phyloP scores from a whole-genome alignment of 2,113 vertebrate species.

The Leucopsar rothschildi region DNA sequence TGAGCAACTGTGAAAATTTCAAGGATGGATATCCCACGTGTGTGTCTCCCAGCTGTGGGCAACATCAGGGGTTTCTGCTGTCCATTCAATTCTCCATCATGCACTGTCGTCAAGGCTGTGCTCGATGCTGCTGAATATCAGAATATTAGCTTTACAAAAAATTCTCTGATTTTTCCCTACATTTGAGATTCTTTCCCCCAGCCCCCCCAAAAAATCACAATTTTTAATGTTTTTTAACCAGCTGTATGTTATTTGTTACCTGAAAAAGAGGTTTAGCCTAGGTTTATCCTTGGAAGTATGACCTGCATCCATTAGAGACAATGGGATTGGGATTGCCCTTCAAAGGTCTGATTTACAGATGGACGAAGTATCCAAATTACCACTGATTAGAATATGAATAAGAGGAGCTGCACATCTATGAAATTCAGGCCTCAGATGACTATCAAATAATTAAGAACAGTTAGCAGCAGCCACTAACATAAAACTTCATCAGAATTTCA shows the following conservation, averaged over 20 bases:
- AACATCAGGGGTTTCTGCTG: not conserved
- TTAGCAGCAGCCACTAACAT: constrained; percentile 30
- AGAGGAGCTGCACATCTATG: constrained; percentile 19
- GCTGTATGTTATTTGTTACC: not conserved
- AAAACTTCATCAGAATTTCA: constrained; percentile 52
- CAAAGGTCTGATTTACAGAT: constrained; percentile 18
- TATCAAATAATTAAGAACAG: constrained; percentile 67
- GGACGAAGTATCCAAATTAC: constrained; percentile 42
- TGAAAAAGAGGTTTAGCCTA: not conserved
- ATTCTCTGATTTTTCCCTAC: not conserved
- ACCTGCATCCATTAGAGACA: not conserved
- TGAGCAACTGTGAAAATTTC: not conserved
- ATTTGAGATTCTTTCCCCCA: rapidly evolving
- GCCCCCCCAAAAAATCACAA: rapidly evolving
- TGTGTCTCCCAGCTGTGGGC: not conserved
- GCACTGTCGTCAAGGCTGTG: not conserved
- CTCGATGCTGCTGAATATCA: not conserved
- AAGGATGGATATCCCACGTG: not conserved
- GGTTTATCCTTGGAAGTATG: not conserved
- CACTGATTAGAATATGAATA: constrained; percentile 23
- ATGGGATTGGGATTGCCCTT: not conserved
- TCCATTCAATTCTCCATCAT: rapidly evolving
- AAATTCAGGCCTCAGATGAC: constrained; percentile 52
- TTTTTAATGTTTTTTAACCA: not conserved
- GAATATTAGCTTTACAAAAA: not conserved